Evolutionary conservation across 2,797 vertebrate genomes (phyloP), one percentile per base, ranked within the genome.

Genomic region (Coendou prehensilis): DNA sequence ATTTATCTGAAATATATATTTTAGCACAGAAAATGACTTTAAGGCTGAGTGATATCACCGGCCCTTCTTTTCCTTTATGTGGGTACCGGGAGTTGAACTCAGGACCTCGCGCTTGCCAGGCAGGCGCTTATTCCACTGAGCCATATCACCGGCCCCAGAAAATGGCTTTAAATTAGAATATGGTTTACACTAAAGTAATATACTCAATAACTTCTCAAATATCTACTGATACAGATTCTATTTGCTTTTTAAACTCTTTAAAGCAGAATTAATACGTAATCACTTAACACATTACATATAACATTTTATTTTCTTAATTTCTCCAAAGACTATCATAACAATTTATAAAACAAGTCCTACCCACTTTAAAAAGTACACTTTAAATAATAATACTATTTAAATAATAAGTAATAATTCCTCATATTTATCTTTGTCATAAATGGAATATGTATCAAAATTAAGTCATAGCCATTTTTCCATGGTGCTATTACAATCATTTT

Each of bases 231-330:
- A 76, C 10, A 47, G 13, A 67, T 47, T 75, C 5, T 71, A 76
- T 76, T 15, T 63, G 33, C 22, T 73, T 82, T n/a, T 85, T 71
- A 92, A 52, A 5, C 2, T 45, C 2, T 92, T 89, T 73, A 47
- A 59, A 85, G 61, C 13, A 89, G 30, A 78, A 82, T 63, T 67
- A 91, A 37, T 17, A 82, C 6, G 20, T 80, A 89, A 78, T 0
- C 4, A 71, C 56, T 95, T 64, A 79, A 1, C 22, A 79, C 61
- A 59, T 91, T 80, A 37, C 41, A 41, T 79, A 71, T 73, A 47
- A 30, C 45, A 45, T 75, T 89, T 89, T 18, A 83, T 89, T 87
- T 89, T 93, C 30, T 93, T 54, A 56, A 88, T 61, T 91, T 93
- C 28, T 87, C 75, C 28, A 75, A 92, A 91, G 13, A 84, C 1